Evolutionary conservation across 1,140 invertebrate genomes (phyloP).

Genomic region (Solenopsis invicta): DNA sequence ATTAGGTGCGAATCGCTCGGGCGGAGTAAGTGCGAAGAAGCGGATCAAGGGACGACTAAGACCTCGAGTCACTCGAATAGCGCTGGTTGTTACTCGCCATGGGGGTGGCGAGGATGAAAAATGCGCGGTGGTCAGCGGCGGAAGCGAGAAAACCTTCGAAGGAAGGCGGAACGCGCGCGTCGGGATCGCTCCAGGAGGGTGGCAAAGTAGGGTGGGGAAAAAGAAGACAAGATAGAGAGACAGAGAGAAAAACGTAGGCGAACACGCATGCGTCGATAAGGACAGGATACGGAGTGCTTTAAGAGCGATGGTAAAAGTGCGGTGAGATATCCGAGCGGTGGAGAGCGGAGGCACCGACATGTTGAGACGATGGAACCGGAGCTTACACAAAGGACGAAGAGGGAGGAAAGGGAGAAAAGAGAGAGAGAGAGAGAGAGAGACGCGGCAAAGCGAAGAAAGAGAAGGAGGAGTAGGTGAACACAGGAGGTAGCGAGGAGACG

Average conservation of each 20-base stretch:
- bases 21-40: conserved; percentile 54
- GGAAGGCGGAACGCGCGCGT: conserved; percentile 24
- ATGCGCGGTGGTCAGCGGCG: conserved; percentile 23
- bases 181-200: conserved; percentile 10
- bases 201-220: background rate
- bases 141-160: conserved; percentile 39
- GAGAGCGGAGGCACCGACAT: conserved; percentile 55
- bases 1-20: conserved; percentile 45
- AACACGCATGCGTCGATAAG: conserved; percentile 62
- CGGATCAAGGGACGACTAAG: conserved; percentile 62
- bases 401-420: background rate
- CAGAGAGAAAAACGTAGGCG: conserved; percentile 1
- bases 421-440: background rate
- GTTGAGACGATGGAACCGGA: conserved; percentile 68
- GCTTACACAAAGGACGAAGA: conserved; percentile 71
- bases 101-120: conserved; percentile 38
- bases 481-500: background rate
- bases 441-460: background rate
- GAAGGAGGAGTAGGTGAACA: background rate
- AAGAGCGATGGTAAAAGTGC: conserved; percentile 75
- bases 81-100: conserved; percentile 6
- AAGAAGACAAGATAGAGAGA: conserved; percentile 35
- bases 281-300: conserved; percentile 72
- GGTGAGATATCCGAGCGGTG: conserved; percentile 70
- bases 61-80: conserved; percentile 43